Percentiles rank a stretch among this genome's conserved stretches.
phyloP scores from a whole-genome alignment of 1,140 invertebrate genomes.

The Cherax destructor region DNA sequence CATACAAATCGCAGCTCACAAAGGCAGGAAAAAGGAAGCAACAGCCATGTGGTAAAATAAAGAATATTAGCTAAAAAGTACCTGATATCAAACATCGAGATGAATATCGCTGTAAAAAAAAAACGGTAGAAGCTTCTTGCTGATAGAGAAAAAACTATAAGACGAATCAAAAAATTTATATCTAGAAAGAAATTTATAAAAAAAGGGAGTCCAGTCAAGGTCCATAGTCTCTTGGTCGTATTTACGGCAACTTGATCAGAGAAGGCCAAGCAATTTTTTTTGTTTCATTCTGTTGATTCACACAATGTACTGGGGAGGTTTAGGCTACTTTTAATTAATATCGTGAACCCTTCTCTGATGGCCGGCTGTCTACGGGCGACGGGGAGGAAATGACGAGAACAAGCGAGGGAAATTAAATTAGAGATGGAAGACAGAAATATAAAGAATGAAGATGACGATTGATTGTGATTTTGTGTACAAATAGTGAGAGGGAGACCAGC shows the following conservation, averaged over 20 bases:
- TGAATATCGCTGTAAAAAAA: not conserved
- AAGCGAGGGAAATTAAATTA: not conserved
- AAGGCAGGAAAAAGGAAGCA: constrained; percentile 12
- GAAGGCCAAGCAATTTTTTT: not conserved
- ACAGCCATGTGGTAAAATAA: constrained; percentile 1
- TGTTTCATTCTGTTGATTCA: not conserved
- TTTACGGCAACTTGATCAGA: not conserved
- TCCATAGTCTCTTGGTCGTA: not conserved
- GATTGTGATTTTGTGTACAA: not conserved
- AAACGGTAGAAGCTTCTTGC: constrained; percentile 42
- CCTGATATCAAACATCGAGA: constrained; percentile 21
- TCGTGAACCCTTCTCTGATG: not conserved
- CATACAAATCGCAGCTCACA: not conserved
- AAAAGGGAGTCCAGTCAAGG: not conserved
- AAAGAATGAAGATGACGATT: not conserved
- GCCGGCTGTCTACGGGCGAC: not conserved
- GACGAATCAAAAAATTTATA: not conserved
- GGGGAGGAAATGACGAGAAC: not conserved
- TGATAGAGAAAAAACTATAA: constrained; percentile 22
- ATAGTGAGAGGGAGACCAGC: not conserved
- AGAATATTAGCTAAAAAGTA: constrained; percentile 16
- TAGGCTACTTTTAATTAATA: not conserved
- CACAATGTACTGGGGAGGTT: not conserved
- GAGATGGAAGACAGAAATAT: not conserved
- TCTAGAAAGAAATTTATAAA: not conserved